These are phyloP conservation scores for Globodera rostochiensis DNA, from an alignment of 1,140 invertebrate species.

Conservation along the genomic window DNA sequence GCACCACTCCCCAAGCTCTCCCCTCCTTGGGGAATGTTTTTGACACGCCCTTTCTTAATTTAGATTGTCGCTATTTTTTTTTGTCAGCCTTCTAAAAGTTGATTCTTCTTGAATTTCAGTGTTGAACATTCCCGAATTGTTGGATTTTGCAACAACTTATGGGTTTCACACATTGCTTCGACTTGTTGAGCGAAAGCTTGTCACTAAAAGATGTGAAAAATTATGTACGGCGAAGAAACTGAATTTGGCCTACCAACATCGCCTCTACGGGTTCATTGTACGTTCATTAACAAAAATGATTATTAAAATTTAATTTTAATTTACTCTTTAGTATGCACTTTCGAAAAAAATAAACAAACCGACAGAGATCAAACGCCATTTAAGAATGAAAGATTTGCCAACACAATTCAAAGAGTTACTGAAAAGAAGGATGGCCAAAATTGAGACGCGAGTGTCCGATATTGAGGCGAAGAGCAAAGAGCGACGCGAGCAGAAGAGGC, in stretches of 20 bases:
- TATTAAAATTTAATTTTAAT: neutral
- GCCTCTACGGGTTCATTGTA: neutral
- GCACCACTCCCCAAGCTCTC: no score
- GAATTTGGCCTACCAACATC: slow-evolving; percentile 18
- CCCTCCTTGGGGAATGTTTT: no score
- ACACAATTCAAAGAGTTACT: neutral
- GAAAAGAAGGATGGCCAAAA: neutral
- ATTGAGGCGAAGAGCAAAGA: neutral
- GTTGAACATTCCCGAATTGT: neutral
- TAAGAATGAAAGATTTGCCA: neutral
- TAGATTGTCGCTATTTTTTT: no score
- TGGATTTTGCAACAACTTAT: slow-evolving; percentile 24
- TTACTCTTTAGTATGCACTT: neutral
- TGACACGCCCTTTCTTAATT: no score
- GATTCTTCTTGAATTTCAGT: slow-evolving; percentile 1
- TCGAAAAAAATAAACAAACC: neutral
- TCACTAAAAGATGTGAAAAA: slow-evolving; percentile 14
- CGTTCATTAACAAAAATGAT: neutral
- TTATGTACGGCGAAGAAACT: slow-evolving; percentile 10
- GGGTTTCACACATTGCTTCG: neutral
- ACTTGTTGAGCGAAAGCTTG: neutral
- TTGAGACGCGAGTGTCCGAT: neutral
- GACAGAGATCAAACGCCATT: neutral
- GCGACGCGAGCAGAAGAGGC: neutral
- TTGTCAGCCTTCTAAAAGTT: neutral